Conservation (phyloP, 2,888 invertebrate genomes). For the Nectonema munidae region DNA sequence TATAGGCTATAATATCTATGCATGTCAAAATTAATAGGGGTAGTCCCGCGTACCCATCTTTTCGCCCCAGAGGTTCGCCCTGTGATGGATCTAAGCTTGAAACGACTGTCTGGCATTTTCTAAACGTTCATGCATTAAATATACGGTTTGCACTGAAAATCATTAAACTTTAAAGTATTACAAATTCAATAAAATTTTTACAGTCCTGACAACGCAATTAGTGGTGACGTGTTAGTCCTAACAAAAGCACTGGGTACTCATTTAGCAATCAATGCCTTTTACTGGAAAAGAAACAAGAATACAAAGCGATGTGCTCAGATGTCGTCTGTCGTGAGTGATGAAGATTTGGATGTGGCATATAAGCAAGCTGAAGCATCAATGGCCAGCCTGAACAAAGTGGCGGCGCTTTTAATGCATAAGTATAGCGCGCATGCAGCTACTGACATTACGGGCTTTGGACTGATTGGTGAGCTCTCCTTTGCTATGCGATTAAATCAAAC, state of each 20-base stretch:
- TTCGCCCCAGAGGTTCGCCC: no score
- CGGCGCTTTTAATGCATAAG: conserved; percentile 45
- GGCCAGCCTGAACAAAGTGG: conserved; percentile 42
- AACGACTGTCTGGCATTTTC: no score
- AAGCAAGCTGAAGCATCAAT: conserved; percentile 41
- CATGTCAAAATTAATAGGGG: no score
- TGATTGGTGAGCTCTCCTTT: no score
- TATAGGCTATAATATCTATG: no score
- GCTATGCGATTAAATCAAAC: no score
- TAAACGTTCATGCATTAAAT: no score
- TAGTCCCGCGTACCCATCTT: no score
- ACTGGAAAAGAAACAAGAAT: conserved; percentile 43
- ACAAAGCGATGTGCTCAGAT: conserved; percentile 40
- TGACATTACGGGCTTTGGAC: conserved; percentile 49
- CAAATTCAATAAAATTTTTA: no score
- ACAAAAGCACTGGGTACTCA: conserved; percentile 54
- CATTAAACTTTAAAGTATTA: no score
- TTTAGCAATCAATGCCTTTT: conserved; percentile 43
- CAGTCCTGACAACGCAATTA: conserved; percentile 39
- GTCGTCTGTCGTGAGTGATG: conserved; percentile 33
- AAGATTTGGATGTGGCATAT: conserved; percentile 34
- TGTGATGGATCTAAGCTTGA: no score
- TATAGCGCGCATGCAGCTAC: conserved; percentile 49
- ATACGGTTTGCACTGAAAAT: no score
- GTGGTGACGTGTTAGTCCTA: conserved; percentile 42